These are phyloP conservation scores for Epinephelus coioides DNA, from an alignment of 2,797 vertebrate genomes.

Conservation along the genomic window DNA sequence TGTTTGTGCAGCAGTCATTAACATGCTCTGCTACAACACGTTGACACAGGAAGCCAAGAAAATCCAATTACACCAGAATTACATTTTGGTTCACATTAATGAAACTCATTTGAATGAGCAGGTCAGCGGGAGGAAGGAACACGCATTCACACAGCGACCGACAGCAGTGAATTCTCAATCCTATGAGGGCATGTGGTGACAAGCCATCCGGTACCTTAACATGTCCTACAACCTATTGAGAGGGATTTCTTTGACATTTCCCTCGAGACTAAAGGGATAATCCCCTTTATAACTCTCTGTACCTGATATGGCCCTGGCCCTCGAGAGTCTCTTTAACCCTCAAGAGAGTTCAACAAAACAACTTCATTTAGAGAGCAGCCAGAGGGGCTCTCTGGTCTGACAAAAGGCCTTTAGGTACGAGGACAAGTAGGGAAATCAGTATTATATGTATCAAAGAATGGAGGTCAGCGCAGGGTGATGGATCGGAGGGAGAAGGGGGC, in stretches of 20 bases:
- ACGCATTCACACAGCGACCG: conserved; percentile 43
- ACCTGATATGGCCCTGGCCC: conserved; percentile 73
- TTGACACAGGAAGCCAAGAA: conserved; percentile 22
- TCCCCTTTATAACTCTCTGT: conserved; percentile 71
- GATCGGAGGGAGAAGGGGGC: conserved; percentile 44
- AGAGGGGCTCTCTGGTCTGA: conserved; percentile 66
- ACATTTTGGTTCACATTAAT: conserved; percentile 22
- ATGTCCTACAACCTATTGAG: conserved; percentile 68
- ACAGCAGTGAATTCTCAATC: conserved; percentile 32
- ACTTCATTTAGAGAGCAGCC: conserved; percentile 70
- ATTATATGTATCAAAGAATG: conserved; percentile 65
- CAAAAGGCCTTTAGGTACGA: conserved; percentile 62
- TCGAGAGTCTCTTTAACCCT: conserved; percentile 76
- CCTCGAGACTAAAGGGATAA: conserved; percentile 76
- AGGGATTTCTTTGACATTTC: conserved; percentile 72
- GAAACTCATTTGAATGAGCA: conserved; percentile 19
- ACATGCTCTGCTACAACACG: not conserved
- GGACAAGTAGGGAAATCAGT: conserved; percentile 61
- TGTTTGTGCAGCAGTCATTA: conserved; percentile 2
- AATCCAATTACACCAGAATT: conserved; percentile 15
- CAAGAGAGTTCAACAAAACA: conserved; percentile 75
- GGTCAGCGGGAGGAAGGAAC: conserved; percentile 21
- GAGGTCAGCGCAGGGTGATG: conserved; percentile 63
- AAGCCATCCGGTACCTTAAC: conserved; percentile 64
- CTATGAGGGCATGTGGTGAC: conserved; percentile 60